A percentile compares a stretch with the other conserved stretches of the same genome.
Conservation (phyloP, 2,797 vertebrate genomes). For the Knipowitschia caucasica region DNA sequence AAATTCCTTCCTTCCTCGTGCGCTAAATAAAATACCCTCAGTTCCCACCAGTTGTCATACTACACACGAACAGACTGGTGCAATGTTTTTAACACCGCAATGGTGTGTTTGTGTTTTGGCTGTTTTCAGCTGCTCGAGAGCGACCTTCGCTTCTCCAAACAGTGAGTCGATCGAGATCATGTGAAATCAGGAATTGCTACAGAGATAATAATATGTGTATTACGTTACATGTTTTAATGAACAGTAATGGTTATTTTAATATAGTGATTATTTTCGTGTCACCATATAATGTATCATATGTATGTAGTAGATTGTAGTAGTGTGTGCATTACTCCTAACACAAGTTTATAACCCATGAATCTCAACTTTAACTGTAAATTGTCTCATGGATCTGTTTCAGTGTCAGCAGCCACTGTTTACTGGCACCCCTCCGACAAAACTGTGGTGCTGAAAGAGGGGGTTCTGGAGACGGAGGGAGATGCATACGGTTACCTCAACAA, state of each 20-base stretch:
- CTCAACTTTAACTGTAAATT: not conserved
- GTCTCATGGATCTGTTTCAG: constrained; percentile 27
- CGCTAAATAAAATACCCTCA: not conserved
- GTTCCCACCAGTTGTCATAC: too few relatives aligned
- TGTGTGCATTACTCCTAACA: not conserved
- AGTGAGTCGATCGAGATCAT: constrained; percentile 47
- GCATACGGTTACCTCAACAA: constrained; percentile 88
- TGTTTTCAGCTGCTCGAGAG: not conserved
- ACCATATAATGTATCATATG: too few relatives aligned
- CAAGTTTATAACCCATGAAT: not conserved
- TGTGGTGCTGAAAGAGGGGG: constrained; percentile 71
- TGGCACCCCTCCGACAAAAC: constrained; percentile 76
- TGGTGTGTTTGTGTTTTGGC: constrained; percentile 21
- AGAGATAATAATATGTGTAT: not conserved
- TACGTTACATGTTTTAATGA: too few relatives aligned
- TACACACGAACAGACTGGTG: not conserved
- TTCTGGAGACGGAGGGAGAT: constrained; percentile 79
- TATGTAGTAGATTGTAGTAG: too few relatives aligned
- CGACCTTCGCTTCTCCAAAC: constrained; percentile 31
- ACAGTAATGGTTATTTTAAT: not conserved
- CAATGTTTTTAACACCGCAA: constrained; percentile 18
- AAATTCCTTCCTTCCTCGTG: constrained; percentile 16
- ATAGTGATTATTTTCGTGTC: too few relatives aligned
- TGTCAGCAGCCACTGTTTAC: constrained; percentile 79
- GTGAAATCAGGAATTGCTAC: constrained; percentile 4